phyloP scores from a whole-genome alignment of 2,113 vertebrate genomes.

The Synchiropus splendidus region DNA sequence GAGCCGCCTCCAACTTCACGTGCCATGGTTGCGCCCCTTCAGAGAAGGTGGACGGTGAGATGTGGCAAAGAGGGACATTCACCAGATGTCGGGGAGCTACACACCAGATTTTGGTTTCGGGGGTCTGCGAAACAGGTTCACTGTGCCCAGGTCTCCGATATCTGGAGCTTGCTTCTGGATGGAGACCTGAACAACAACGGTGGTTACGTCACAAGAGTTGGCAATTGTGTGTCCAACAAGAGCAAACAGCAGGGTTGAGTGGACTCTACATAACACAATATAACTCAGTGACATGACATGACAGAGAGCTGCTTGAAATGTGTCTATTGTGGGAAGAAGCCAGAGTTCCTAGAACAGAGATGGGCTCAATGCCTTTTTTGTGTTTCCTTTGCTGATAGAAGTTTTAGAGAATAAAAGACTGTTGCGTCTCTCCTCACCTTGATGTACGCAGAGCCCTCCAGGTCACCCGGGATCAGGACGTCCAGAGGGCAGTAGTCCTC shows the following conservation, averaged over 20 bases:
- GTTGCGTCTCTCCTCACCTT: conserved; percentile 66
- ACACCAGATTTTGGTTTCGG: conserved; percentile 84
- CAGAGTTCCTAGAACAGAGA: too few species aligned
- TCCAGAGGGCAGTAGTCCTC: conserved; percentile 95
- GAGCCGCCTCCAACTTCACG: conserved; percentile 85
- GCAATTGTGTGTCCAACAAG: too few species aligned
- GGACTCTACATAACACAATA: too few species aligned
- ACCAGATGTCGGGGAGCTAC: not conserved
- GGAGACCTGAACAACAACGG: conserved; percentile 77
- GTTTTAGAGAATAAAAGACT: too few species aligned
- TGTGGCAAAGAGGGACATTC: not conserved
- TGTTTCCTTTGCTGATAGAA: too few species aligned
- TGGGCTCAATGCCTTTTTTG: too few species aligned
- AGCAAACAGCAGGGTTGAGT: too few species aligned
- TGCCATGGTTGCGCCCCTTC: conserved; percentile 89
- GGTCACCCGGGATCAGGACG: conserved; percentile 93
- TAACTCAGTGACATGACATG: too few species aligned
- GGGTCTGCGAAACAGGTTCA: conserved; percentile 82
- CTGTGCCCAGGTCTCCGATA: conserved; percentile 91
- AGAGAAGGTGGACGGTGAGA: not conserved
- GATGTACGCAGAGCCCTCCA: conserved; percentile 94
- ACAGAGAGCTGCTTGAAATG: too few species aligned
- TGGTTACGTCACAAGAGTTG: too few species aligned
- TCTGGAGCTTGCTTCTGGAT: conserved; percentile 96
- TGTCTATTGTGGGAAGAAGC: too few species aligned